Evolutionary conservation across 2,797 vertebrate species (phyloP).

Genomic region (Sebastes hopkinsi): DNA sequence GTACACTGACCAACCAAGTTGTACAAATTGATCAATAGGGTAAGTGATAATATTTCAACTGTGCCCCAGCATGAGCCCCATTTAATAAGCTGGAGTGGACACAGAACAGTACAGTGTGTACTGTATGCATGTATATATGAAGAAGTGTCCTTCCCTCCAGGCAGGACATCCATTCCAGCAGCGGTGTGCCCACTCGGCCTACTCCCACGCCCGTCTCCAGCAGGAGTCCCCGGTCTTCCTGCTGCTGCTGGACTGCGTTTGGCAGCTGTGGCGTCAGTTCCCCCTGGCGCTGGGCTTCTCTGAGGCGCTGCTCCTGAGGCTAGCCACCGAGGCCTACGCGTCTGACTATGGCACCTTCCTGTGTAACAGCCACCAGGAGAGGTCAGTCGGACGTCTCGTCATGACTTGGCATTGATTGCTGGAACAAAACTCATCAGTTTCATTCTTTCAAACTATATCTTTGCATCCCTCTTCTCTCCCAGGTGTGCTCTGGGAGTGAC

Average conservation of each 20-base stretch:
- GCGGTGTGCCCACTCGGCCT: constrained; percentile 85
- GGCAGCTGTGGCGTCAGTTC: constrained; percentile 90
- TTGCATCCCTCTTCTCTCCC: background rate
- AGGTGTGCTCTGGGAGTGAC: constrained; percentile 84
- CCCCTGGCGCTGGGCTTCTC: constrained; percentile 87
- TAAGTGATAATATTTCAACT: background rate
- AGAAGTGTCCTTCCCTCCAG: constrained; percentile 59
- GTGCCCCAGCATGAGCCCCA: background rate
- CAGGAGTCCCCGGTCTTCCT: constrained; percentile 88
- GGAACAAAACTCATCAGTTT: background rate
- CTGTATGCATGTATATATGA: background rate
- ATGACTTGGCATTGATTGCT: too few relatives aligned
- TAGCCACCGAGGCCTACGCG: constrained; percentile 86
- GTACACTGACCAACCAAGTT: background rate
- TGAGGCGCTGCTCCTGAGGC: constrained; percentile 84
- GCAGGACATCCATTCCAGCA: constrained; percentile 90
- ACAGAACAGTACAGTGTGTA: background rate
- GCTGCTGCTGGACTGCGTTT: constrained; percentile 91
- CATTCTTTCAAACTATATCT: background rate
- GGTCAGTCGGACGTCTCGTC: constrained; percentile 61
- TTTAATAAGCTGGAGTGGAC: background rate
- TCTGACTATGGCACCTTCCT: constrained; percentile 91
- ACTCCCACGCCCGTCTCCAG: constrained; percentile 84
- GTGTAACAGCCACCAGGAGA: constrained; percentile 88
- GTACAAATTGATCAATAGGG: background rate